Percentiles rank a stretch among this genome's conserved stretches.
These are phyloP conservation scores for Tetanocera ferruginea DNA, from an alignment of 2,888 invertebrate species.

Conservation along the genomic window DNA sequence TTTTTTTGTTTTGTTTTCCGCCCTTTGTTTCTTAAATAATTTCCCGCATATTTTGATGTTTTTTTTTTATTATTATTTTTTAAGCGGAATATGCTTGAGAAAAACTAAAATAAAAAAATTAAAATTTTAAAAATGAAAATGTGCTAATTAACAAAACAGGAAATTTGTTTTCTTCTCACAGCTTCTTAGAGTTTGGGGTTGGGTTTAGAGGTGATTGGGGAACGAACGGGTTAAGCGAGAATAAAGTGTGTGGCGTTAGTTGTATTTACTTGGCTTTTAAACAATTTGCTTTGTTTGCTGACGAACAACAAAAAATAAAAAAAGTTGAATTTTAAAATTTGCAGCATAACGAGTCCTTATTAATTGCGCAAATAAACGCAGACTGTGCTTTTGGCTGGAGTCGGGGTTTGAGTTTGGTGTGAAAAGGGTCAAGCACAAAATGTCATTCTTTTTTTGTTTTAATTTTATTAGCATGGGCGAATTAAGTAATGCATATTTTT, in stretches of 20 bases:
- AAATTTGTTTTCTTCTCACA: neutral
- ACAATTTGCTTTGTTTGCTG: neutral
- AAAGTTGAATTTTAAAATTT: neutral
- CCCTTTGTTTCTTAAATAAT: neutral
- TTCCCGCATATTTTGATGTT: neutral
- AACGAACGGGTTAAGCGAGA: too few species aligned
- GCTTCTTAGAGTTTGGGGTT: too few species aligned
- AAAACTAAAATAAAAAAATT: neutral
- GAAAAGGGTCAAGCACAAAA: too few species aligned
- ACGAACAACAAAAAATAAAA: neutral
- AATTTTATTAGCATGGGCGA: neutral
- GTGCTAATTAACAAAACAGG: conserved; percentile 3
- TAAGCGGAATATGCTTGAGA: neutral
- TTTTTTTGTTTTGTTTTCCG: too few species aligned
- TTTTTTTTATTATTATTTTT: neutral
- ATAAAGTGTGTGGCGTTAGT: too few species aligned
- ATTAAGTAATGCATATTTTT: neutral
- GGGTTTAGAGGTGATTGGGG: too few species aligned
- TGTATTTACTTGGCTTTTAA: neutral
- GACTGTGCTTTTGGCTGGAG: neutral
- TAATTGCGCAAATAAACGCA: neutral
- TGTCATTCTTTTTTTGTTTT: neutral
- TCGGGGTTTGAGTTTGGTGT: too few species aligned
- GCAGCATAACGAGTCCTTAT: neutral
- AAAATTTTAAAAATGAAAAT: neutral